Evolutionary conservation across 2,113 vertebrate species (phyloP), one percentile per base, ranked within the genome.

Genomic region (Apodemus speciosus): DNA sequence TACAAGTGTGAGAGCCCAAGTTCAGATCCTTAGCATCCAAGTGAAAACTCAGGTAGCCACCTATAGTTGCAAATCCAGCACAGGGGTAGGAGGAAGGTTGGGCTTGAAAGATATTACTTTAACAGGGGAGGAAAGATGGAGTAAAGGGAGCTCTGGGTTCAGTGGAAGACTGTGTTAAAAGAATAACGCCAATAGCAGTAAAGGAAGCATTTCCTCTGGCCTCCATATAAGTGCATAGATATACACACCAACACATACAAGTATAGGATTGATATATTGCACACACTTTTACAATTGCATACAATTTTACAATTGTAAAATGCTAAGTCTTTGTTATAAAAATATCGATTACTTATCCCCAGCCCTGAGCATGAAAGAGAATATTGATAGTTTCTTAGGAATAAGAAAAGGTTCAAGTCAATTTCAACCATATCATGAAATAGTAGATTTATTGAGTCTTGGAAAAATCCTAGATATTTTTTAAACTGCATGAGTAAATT

Each of bases 401-500:
- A 0, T 86, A 53, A 86, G 15, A 25, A 30, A 62, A 25, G 13
- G 1, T 81, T 8, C 21, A 76, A 62, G 6, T 18, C 25, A 76
- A 62, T 15, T 32, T 14, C 3, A 62, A 53, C 5, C 10, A 92
- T 80, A 62, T 35, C 4, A 69, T 46, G 81, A 81, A 81, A 23
- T 20, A 56, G 1, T 32, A 6, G 2, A 13, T 75, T 25, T 88
- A 49, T 51, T 49, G 7, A 88, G 10, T 88, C 16, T 32, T 49
- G 32, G 46, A 60, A 93, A 62, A 43, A 32, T 60, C 14, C 4
- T 40, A 66, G 27, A 30, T 10, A 32, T 8, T 46, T 68, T 35
- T 79, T 88, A 64, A 64, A 25, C 18, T 77, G 40, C 38, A 20
- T 60, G 66, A 40, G 56, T n/a, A 85, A 40, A 30, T 84, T 95